phyloP scores from a whole-genome alignment of 2,888 invertebrate species.

The Phymatocera aterrima region DNA sequence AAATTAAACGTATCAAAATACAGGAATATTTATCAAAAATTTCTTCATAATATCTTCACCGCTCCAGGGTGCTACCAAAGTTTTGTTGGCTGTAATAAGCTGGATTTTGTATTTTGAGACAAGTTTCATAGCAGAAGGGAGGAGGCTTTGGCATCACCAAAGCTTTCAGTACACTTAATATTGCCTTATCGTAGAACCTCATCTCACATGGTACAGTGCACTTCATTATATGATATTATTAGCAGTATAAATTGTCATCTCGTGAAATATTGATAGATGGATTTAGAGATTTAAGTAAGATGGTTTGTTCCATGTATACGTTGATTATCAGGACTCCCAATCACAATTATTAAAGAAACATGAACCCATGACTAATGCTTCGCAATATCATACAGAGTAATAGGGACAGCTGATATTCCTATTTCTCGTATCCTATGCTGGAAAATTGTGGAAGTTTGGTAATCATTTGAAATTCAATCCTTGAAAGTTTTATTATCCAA shows the following conservation, averaged over 20 bases:
- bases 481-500: background rate
- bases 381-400: background rate
- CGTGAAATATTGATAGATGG: background rate
- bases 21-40: background rate
- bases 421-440: background rate
- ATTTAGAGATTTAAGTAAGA: background rate
- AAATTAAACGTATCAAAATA: background rate
- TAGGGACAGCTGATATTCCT: background rate
- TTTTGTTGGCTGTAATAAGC: conserved; percentile 50
- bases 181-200: conserved; percentile 26
- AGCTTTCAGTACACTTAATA: conserved; percentile 17
- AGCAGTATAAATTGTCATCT: conserved; percentile 3
- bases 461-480: background rate
- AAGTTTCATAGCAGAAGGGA: conserved; percentile 8
- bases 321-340: too few relatives aligned
- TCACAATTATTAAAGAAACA: too few relatives aligned
- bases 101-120: conserved; percentile 48
- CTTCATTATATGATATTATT: background rate
- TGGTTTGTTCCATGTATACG: background rate
- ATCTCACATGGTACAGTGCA: background rate
- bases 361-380: background rate
- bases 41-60: background rate
- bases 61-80: background rate
- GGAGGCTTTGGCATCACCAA: background rate
- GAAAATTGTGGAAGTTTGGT: background rate